phyloP scores from a whole-genome alignment of 2,888 invertebrate species.

The Luperina testacea region DNA sequence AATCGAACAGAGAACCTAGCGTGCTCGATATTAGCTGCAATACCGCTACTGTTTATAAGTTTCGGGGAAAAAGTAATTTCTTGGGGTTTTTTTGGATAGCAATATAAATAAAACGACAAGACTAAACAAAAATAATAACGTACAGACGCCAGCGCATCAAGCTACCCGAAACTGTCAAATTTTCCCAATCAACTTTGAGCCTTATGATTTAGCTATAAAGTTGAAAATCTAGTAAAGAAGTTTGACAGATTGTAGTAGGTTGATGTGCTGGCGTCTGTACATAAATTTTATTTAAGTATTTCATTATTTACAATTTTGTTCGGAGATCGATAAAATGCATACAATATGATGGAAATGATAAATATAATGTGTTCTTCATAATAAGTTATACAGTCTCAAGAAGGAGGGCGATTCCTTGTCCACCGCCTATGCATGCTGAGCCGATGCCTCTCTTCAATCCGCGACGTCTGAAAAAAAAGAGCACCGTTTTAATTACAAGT shows the following conservation, averaged over 20 bases:
- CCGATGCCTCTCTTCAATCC: slow-evolving; percentile 96
- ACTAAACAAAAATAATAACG: slow-evolving; percentile 31
- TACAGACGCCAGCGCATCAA: no score
- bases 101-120: slow-evolving; percentile 9
- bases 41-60: not conserved
- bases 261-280: no score
- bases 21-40: not conserved
- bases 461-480: slow-evolving; percentile 91
- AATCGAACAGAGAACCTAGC: not conserved
- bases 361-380: slow-evolving; percentile 3
- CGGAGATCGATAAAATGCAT: slow-evolving; percentile 46
- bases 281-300: slow-evolving; percentile 8
- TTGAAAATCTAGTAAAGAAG: no score
- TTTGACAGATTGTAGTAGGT: no score
- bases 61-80: not conserved
- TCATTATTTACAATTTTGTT: slow-evolving; percentile 54
- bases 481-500: not conserved
- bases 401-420: slow-evolving; percentile 98
- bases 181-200: no score
- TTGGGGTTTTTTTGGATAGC: not conserved
- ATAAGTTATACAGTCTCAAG: slow-evolving; percentile 92
- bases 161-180: no score
- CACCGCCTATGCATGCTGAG: slow-evolving; percentile 99
- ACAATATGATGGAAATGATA: not conserved
- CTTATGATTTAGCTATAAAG: no score